Base-by-base conservation (phyloP, 2,113 vertebrate species). In the Motacilla tschutschensis region DNA sequence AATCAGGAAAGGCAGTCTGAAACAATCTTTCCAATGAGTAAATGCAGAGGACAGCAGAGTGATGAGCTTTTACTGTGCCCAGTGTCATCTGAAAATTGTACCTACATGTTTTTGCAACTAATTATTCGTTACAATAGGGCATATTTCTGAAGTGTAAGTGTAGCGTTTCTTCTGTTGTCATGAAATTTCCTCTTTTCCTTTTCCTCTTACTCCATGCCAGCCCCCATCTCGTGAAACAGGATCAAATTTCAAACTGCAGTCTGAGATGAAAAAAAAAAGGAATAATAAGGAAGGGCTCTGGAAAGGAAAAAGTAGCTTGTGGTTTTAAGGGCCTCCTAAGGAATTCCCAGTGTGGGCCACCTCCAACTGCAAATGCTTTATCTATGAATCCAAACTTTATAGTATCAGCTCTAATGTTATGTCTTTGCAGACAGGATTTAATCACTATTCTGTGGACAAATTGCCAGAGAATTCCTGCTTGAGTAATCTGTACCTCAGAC, bases 201-300 rank as follows among this genome's bases (percentile, higher is more conserved):
- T 93, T 67, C 25, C 76, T 89, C 62, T 54, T 33, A 12, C 59
- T 78, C 35, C 38, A 64, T 17, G 17, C 77, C 62, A 81, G 33
- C 69, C 43, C 54, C 28, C 33, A 86, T 35, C 62, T 75, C 51
- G 41, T 67, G 21, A 62, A 86, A 90, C 14, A 80, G 38, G 36
- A 81, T 96, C 89, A 76, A 29, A 73, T 97, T 97, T 95, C 90
- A 91, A 80, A 79, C 76, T 92, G 57, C 33, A 70, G 40, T 73
- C 53, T 33, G 44, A 93, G 50, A 80, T 84, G 14, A 38, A 63
- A 29, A 72, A 62, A 46, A 55, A 25, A 18, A 31, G 2, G 17
- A 60, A 47, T 9, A 72, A 60, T 5, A 71, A 55, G 9, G 17
- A 91, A 73, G 31, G 40, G 29, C 50, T 41, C 66, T 89, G 76